Evolutionary conservation across 2,888 invertebrate genomes (phyloP).

Genomic region (Laspeyria flexula): DNA sequence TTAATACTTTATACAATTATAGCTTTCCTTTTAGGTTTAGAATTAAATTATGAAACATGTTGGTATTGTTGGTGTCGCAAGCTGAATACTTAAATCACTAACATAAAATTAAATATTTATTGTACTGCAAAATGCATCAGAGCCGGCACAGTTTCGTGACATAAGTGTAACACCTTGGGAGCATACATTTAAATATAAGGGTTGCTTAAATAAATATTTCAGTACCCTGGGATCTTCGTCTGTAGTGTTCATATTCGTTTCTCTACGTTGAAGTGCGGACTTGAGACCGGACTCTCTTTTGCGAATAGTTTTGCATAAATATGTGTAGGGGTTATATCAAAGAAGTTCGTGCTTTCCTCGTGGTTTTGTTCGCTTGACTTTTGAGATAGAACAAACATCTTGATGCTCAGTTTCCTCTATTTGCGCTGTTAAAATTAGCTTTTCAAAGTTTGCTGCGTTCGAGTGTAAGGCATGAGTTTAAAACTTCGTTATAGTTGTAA

Average conservation of each 20-base stretch:
- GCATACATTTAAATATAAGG: slow-evolving; percentile 20
- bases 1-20: too few relatives aligned
- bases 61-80: neutral
- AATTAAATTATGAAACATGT: too few relatives aligned
- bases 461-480: neutral
- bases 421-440: slow-evolving; percentile 12
- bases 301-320: slow-evolving; percentile 13
- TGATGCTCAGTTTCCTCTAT: slow-evolving; percentile 9
- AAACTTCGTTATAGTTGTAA: slow-evolving; percentile 1
- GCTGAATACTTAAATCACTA: neutral
- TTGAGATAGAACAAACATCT: slow-evolving; percentile 11
- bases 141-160: neutral
- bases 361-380: slow-evolving; percentile 8
- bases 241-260: slow-evolving; percentile 21
- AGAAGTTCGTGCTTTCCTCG: slow-evolving; percentile 1
- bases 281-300: slow-evolving; percentile 13
- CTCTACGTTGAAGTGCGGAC: slow-evolving; percentile 5
- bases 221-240: slow-evolving; percentile 21
- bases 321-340: slow-evolving; percentile 9
- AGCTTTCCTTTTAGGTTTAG: too few relatives aligned
- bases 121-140: neutral
- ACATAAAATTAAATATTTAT: neutral
- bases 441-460: neutral
- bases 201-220: slow-evolving; percentile 32
- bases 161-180: slow-evolving; percentile 5